Evolutionary conservation across 2,113 vertebrate species (phyloP).

Genomic region (Ciconia boyciana): DNA sequence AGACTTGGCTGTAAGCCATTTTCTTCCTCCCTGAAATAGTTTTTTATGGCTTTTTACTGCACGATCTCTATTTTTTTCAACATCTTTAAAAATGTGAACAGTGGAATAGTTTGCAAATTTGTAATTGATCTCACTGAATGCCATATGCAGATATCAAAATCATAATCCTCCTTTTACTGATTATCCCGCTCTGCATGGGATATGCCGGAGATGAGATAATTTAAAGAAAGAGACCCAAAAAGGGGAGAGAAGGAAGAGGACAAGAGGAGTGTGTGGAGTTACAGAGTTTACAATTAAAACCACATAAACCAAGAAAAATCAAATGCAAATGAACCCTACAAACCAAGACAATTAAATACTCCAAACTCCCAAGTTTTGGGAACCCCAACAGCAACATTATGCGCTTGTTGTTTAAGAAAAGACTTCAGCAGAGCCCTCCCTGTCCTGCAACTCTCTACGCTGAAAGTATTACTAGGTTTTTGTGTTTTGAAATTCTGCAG

Average conservation of each 20-base stretch:
- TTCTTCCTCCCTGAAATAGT: background rate
- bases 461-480: background rate
- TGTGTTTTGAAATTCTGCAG: background rate
- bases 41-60: background rate
- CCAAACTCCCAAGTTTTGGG: background rate
- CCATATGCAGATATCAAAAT: background rate
- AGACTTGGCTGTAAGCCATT: background rate
- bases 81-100: background rate
- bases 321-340: background rate
- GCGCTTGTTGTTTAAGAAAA: background rate
- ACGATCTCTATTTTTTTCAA: background rate
- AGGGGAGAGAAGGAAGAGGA: background rate
- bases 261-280: background rate
- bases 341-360: slow-evolving; percentile 2
- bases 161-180: background rate
- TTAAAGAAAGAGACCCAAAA: background rate
- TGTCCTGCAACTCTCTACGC: background rate
- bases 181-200: background rate
- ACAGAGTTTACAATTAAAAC: background rate
- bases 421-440: background rate
- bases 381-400: background rate
- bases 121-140: background rate
- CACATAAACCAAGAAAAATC: background rate
- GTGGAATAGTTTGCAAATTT: background rate
- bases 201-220: background rate